phyloP scores from a whole-genome alignment of 2,888 invertebrate genomes.

The Dynastes tityus region DNA sequence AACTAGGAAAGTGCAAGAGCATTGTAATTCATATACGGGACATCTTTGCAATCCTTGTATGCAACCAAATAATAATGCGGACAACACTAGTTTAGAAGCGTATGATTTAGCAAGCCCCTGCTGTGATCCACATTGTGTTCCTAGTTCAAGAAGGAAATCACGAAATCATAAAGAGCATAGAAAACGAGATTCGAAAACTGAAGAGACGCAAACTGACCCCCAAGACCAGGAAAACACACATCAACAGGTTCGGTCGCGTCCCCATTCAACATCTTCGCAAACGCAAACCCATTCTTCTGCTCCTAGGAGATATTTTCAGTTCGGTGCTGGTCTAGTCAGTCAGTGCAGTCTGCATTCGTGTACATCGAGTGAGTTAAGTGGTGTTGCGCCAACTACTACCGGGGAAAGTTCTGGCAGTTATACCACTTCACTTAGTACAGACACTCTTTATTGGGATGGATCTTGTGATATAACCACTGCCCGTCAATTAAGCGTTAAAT shows the following conservation, averaged over 20 bases:
- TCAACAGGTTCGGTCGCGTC: conserved; percentile 62
- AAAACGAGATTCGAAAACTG: conserved; percentile 69
- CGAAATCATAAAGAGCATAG: conserved; percentile 77
- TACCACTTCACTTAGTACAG: conserved; percentile 89
- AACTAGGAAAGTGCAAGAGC: conserved; percentile 61
- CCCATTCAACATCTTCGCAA: conserved; percentile 61
- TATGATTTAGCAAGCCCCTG: conserved; percentile 91
- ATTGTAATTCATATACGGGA: conserved; percentile 67
- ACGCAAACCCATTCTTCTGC: conserved; percentile 60
- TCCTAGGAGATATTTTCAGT: conserved; percentile 75
- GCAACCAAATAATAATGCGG: conserved; percentile 76
- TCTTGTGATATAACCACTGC: conserved; percentile 66
- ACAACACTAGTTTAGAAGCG: conserved; percentile 86
- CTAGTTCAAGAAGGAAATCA: conserved; percentile 73
- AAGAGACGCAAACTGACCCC: conserved; percentile 71
- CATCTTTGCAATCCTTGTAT: conserved; percentile 84
- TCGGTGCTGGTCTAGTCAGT: conserved; percentile 81
- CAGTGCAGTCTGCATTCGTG: conserved; percentile 89
- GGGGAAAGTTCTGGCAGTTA: conserved; percentile 86
- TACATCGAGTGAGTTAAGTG: conserved; percentile 83
- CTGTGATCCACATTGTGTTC: conserved; percentile 90
- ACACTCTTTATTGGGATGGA: conserved; percentile 88
- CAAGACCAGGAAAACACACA: conserved; percentile 68
- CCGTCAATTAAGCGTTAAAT: conserved; percentile 69
- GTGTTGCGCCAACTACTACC: conserved; percentile 73